Evolutionary conservation across 2,888 invertebrate genomes (phyloP).

Genomic region (Brachypterus glaber): DNA sequence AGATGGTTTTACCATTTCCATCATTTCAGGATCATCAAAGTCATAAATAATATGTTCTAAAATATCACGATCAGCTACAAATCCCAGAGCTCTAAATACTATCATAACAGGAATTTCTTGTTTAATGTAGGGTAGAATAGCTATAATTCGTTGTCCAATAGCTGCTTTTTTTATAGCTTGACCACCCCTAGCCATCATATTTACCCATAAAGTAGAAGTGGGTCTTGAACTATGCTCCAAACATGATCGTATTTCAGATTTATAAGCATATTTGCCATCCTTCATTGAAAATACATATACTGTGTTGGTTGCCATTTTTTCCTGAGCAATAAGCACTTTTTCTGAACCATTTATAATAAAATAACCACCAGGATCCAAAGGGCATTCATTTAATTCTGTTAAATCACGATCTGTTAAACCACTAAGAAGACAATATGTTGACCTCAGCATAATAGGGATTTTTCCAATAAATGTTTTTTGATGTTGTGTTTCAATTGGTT

Average conservation of each 20-base stretch:
- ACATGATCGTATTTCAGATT: constrained; percentile 95
- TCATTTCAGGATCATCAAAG: constrained; percentile 99
- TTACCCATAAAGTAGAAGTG: constrained; percentile 97
- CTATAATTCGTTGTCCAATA: constrained; percentile 96
- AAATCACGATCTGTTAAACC: constrained; percentile 97
- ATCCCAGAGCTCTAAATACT: constrained; percentile 94
- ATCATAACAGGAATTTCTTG: constrained; percentile 99
- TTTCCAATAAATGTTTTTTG: constrained; percentile 74
- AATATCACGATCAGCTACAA: constrained; percentile 98
- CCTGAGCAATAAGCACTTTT: constrained; percentile 88
- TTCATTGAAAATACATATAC: constrained; percentile 99
- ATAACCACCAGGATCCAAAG: constrained; percentile 98
- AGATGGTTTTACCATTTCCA: constrained; percentile 99
- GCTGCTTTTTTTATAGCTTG: constrained; percentile 97
- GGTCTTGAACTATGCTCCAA: constrained; percentile 89
- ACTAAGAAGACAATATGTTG: constrained; percentile 91
- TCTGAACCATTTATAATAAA: constrained; percentile 99
- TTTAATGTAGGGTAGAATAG: constrained; percentile 96
- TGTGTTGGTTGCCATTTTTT: constrained; percentile 99
- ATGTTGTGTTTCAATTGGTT: constrained; percentile 75
- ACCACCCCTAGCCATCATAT: constrained; percentile 99
- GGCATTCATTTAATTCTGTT: constrained; percentile 98
- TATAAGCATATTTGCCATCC: constrained; percentile 97
- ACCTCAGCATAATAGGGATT: constrained; percentile 98
- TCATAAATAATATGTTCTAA: constrained; percentile 99